Conservation (phyloP, 2,797 vertebrate genomes). For the Lutjanus argentimaculatus region DNA sequence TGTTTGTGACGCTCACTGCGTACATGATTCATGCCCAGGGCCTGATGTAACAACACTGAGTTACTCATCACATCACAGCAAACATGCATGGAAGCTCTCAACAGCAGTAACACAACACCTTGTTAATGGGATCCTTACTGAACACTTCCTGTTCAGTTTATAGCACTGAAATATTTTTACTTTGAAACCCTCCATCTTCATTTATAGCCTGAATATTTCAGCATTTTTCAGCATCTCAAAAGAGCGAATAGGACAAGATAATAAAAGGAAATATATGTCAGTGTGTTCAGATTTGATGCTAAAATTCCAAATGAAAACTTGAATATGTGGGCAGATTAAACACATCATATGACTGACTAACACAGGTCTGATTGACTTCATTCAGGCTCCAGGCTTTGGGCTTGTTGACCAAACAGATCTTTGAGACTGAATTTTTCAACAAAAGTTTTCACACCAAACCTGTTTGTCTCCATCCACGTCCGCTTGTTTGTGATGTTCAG, state of each 20-base stretch:
- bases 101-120: neutral
- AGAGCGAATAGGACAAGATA: neutral
- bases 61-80: neutral
- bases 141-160: neutral
- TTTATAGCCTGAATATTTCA: neutral
- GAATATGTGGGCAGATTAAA: neutral
- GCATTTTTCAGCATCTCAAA: neutral
- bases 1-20: slow-evolving; percentile 38
- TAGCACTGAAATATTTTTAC: neutral
- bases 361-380: neutral
- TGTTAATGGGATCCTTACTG: neutral
- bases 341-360: neutral
- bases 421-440: no score
- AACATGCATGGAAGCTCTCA: neutral
- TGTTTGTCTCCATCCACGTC: neutral
- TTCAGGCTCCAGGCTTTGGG: neutral
- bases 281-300: neutral
- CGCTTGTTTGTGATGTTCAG: no score
- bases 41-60: neutral
- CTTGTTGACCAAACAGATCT: no score
- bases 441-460: no score
- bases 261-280: neutral
- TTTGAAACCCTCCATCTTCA: neutral
- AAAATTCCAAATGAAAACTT: neutral
- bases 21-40: neutral